Conservation (phyloP, 2,113 vertebrate genomes). For the Scophthalmus maximus region DNA sequence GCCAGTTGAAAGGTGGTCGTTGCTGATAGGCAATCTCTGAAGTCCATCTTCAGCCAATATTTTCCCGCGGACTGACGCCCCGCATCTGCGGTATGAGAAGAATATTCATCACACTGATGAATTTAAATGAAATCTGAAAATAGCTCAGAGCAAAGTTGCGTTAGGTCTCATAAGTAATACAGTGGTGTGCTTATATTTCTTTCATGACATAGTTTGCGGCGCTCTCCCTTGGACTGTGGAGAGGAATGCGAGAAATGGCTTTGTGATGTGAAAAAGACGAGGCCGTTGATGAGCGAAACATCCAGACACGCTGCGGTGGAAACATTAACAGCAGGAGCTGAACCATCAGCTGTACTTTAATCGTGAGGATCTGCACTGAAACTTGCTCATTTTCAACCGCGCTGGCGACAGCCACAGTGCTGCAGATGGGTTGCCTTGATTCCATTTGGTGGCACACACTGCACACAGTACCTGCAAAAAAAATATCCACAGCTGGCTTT, state of each 20-base stretch:
- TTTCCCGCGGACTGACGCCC: conserved; percentile 49
- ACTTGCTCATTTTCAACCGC: conserved; percentile 24
- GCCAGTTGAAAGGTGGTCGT: conserved; percentile 59
- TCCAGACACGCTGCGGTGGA: conserved; percentile 37
- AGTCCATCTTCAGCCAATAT: conserved; percentile 67
- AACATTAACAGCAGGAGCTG: conserved; percentile 20
- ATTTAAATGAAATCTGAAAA: conserved; percentile 77
- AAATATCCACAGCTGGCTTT: not conserved
- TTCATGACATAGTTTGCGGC: conserved; percentile 73
- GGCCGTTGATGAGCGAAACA: conserved; percentile 61
- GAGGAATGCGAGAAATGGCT: conserved; percentile 64
- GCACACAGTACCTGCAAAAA: conserved; percentile 1
- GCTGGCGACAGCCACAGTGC: conserved; percentile 1
- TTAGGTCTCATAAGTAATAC: conserved; percentile 79
- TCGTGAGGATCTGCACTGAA: conserved; percentile 1
- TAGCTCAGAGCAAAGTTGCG: conserved; percentile 75
- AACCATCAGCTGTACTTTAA: conserved; percentile 28
- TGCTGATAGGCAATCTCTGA: conserved; percentile 69
- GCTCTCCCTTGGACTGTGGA: conserved; percentile 45
- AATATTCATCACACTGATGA: conserved; percentile 67
- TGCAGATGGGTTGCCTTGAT: not conserved
- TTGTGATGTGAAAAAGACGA: conserved; percentile 72
- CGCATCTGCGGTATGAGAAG: conserved; percentile 29
- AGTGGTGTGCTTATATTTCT: conserved; percentile 77
- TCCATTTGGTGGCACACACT: conserved; percentile 22